Evolutionary conservation across 2,888 invertebrate genomes (phyloP).

Genomic region (Eristalis pertinax): DNA sequence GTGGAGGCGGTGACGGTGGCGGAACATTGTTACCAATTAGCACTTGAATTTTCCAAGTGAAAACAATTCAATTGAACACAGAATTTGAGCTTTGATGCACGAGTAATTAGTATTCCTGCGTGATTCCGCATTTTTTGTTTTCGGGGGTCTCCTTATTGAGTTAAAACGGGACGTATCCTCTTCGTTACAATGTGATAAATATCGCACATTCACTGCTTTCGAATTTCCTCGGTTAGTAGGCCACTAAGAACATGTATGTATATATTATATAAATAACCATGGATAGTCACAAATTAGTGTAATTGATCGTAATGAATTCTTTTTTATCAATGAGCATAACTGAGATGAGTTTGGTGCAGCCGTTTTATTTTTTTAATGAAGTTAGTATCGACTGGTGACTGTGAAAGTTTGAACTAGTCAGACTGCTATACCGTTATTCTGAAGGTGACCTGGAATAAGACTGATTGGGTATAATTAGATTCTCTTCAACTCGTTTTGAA

Average conservation of each 20-base stretch:
- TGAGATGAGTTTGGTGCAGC: not conserved
- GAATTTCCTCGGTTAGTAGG: conserved; percentile 42
- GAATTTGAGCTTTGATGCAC: conserved; percentile 49
- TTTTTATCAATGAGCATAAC: not conserved
- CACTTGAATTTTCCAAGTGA: conserved; percentile 61
- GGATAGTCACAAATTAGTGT: not conserved
- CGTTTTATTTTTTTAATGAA: not conserved
- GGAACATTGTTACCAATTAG: conserved; percentile 56
- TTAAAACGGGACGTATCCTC: not conserved
- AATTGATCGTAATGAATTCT: not conserved
- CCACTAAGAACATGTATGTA: conserved; percentile 9
- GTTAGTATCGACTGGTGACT: not conserved
- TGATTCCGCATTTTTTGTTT: conserved; percentile 61
- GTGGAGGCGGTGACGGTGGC: not conserved
- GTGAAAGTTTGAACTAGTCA: not conserved
- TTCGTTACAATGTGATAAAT: conserved; percentile 43
- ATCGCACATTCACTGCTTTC: conserved; percentile 60
- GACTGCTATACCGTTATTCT: not conserved
- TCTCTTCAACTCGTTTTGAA: not conserved
- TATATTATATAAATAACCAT: not conserved
- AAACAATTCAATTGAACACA: conserved; percentile 68
- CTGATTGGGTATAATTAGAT: not conserved
- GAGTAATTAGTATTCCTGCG: conserved; percentile 64
- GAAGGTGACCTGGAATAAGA: not conserved
- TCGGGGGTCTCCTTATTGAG: conserved; percentile 17